Conservation (phyloP, 2,113 vertebrate genomes). For the Gracilinanus agilis region DNA sequence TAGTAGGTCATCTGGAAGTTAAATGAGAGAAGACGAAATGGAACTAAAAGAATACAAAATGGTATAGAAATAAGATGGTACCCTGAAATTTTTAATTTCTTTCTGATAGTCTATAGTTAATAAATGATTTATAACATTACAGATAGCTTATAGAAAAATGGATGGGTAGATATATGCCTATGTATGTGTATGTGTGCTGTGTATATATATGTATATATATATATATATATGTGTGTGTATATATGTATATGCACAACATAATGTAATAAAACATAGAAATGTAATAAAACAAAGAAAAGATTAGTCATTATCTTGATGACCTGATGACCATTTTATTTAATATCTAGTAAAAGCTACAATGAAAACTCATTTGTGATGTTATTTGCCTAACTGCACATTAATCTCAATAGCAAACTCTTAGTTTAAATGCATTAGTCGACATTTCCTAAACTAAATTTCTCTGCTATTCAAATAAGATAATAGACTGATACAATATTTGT, state of each 20-base stretch:
- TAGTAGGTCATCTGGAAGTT: not conserved
- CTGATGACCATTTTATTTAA: slow-evolving; percentile 18
- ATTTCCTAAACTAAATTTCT: slow-evolving; percentile 59
- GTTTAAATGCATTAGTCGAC: slow-evolving; percentile 30
- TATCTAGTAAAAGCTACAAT: slow-evolving; percentile 12
- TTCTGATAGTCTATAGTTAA: not conserved
- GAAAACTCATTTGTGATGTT: not conserved
- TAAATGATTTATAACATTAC: slow-evolving; percentile 10
- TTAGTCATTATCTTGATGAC: not conserved
- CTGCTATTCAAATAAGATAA: slow-evolving; percentile 28
- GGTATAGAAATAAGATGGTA: not conserved
- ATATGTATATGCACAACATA: not conserved
- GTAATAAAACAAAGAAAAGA: not conserved
- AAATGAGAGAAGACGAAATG: not conserved
- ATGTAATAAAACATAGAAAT: slow-evolving; percentile 15
- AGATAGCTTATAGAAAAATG: not conserved
- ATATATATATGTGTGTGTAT: not conserved
- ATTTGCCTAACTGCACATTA: slow-evolving; percentile 7
- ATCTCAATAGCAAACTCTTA: slow-evolving; percentile 16
- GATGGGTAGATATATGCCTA: not conserved
- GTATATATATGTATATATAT: not conserved
- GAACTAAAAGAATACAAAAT: not conserved
- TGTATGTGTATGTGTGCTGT: not conserved
- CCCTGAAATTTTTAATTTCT: not conserved
- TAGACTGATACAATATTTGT: slow-evolving; percentile 2